Conservation (phyloP, 1,140 invertebrate species). For the Zaprionus lachaisei region DNA sequence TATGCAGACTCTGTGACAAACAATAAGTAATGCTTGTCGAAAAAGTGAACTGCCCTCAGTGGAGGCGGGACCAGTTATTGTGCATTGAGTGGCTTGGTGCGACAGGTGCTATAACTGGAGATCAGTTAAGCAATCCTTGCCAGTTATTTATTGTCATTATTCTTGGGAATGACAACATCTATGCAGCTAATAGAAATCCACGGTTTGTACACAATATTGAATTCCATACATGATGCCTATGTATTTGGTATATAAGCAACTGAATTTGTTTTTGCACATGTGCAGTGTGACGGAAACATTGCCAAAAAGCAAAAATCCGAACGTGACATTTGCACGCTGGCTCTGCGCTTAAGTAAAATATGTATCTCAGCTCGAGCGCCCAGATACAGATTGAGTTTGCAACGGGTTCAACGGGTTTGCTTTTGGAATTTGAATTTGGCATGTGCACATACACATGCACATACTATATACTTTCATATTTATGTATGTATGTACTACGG, state of each 20-base stretch:
- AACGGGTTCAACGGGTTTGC: constrained; percentile 67
- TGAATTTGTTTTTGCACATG: constrained; percentile 13
- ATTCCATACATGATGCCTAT: neutral
- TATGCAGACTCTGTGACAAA: too few species aligned
- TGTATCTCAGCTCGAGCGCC: constrained; percentile 51
- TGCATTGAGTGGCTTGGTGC: too few species aligned
- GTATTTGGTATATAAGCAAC: neutral
- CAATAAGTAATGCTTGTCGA: too few species aligned
- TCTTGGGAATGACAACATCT: constrained; percentile 1
- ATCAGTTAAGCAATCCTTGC: neutral
- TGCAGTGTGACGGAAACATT: constrained; percentile 45
- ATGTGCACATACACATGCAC: constrained; percentile 15
- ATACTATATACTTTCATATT: constrained; percentile 30
- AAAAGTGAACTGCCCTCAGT: too few species aligned
- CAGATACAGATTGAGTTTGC: constrained; percentile 53
- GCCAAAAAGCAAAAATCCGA: constrained; percentile 47
- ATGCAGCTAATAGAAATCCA: neutral
- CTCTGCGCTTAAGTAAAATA: constrained; percentile 32
- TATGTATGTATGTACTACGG: neutral
- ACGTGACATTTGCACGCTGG: constrained; percentile 56
- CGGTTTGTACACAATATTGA: neutral
- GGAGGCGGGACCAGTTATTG: too few species aligned
- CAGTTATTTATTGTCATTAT: neutral
- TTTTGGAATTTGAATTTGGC: constrained; percentile 61
- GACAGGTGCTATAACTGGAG: neutral